These are phyloP conservation scores for Drosophila tripunctata DNA, from an alignment of 2,888 invertebrate genomes.

Conservation along the genomic window DNA sequence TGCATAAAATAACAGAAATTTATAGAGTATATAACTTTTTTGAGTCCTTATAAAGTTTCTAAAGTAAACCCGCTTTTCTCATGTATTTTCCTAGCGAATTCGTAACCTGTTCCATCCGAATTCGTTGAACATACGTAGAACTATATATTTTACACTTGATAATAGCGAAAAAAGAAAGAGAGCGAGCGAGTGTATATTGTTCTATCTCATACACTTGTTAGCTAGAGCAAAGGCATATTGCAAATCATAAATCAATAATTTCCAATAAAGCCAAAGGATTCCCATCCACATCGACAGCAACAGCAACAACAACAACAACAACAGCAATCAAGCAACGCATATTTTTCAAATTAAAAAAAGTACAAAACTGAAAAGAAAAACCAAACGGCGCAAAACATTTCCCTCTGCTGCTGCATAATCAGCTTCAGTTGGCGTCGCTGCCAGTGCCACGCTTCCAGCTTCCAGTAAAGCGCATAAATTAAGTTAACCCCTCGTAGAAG, in stretches of 20 bases:
- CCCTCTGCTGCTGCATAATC: constrained; percentile 68
- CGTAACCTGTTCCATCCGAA: too few relatives aligned
- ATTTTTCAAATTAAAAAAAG: constrained; percentile 81
- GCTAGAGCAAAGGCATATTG: constrained; percentile 35
- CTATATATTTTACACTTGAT: neutral
- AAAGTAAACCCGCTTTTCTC: too few relatives aligned
- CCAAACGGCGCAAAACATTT: constrained; percentile 46
- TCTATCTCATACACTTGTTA: neutral
- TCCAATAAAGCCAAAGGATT: constrained; percentile 62
- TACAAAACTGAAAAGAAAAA: too few relatives aligned
- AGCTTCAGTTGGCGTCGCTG: constrained; percentile 51
- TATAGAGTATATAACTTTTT: too few relatives aligned
- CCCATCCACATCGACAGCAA: constrained; percentile 43
- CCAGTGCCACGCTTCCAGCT: constrained; percentile 59
- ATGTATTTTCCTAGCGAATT: too few relatives aligned
- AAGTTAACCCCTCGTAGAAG: constrained; percentile 73
- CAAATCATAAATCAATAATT: constrained; percentile 73
- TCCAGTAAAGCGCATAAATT: constrained; percentile 71
- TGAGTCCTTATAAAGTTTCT: too few relatives aligned
- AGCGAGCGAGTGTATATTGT: neutral
- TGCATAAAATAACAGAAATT: too few relatives aligned
- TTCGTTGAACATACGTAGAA: neutral
- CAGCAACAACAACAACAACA: constrained; percentile 25
- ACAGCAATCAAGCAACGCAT: constrained; percentile 65
- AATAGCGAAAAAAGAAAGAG: neutral